These are phyloP conservation scores for Gastrophysa polygoni DNA, from an alignment of 2,888 invertebrate genomes.

Conservation along the genomic window DNA sequence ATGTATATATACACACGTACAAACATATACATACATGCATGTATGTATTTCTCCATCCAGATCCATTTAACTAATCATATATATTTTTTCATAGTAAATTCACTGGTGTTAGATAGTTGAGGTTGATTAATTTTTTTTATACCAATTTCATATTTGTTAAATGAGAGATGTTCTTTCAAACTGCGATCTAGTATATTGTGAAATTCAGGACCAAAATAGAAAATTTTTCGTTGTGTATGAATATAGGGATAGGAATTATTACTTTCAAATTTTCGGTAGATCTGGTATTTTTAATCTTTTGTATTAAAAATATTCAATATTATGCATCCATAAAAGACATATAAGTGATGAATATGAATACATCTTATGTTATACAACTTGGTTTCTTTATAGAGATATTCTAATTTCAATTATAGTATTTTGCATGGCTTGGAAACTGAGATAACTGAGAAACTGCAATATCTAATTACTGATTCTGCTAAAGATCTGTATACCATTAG, in stretches of 20 bases:
- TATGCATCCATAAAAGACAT: not conserved
- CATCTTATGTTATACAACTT: slow-evolving; percentile 1
- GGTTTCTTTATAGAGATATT: slow-evolving; percentile 1
- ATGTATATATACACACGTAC: not conserved
- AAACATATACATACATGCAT: not conserved
- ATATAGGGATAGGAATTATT: not conserved
- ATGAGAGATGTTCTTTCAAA: not conserved
- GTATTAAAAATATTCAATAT: not conserved
- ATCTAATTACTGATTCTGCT: slow-evolving; percentile 6
- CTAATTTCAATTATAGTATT: not conserved
- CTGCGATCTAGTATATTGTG: too few relatives aligned
- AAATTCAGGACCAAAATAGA: too few relatives aligned
- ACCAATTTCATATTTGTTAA: not conserved
- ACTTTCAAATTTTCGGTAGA: slow-evolving; percentile 1
- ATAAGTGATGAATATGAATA: not conserved
- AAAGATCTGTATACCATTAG: not conserved
- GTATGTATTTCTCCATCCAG: too few relatives aligned
- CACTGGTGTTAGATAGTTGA: not conserved
- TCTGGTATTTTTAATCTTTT: slow-evolving; percentile 2
- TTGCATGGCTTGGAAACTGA: slow-evolving; percentile 5
- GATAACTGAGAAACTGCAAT: too few relatives aligned
- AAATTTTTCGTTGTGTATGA: too few relatives aligned
- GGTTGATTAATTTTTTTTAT: not conserved
- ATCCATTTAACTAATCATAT: not conserved
- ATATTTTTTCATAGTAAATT: not conserved